Evolutionary conservation across 1,140 invertebrate genomes (phyloP), one percentile per base, ranked within the genome.

Genomic region (Dendrolimus punctatus): DNA sequence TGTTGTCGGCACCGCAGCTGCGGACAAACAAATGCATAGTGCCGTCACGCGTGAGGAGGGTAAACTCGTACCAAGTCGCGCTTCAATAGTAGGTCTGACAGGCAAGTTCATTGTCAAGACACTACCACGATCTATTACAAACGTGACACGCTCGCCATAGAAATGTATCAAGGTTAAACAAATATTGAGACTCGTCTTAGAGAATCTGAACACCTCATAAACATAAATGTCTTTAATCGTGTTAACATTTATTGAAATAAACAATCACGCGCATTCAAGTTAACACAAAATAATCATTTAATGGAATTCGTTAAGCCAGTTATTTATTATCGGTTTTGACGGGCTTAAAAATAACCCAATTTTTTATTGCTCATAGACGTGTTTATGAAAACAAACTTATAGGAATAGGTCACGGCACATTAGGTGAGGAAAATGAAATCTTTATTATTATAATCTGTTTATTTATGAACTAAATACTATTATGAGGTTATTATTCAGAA

Each of bases 1-100:
- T 82, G 83, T 84, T 86, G 83, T 86, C 83, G 83, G 83, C 80
- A 82, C 76, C 78, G 73, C 80, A 86, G 80, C 80, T 84, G 83
- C 77, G 73, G 71, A 82, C 71, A 76, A 80, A 83, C 79, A 84
- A 83, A 83, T 81, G 74, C 71, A 76, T 70, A 65, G 72, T 61
- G 55, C 71, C 74, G 72, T 80, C 80, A 81, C 76, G 77, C 75
- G 77, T 84, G 79, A 85, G 73, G 68, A 80, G 76, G 78, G 76
- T 82, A 70, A 51, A 49, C 8, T 47, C 43, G 51, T 53, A 56
- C 44, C 50, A 58, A 50, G 47, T 57, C 51, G 55, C 52, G 57
- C 54, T 51, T 49, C 57, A 59, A 57, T 70, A 52, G 55, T 64
- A 66, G 66, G 64, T 41, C 73, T 77, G 76, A 79, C 78, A 79